Base-by-base conservation (phyloP, 2,797 vertebrate genomes). In the Cuculus canorus region DNA sequence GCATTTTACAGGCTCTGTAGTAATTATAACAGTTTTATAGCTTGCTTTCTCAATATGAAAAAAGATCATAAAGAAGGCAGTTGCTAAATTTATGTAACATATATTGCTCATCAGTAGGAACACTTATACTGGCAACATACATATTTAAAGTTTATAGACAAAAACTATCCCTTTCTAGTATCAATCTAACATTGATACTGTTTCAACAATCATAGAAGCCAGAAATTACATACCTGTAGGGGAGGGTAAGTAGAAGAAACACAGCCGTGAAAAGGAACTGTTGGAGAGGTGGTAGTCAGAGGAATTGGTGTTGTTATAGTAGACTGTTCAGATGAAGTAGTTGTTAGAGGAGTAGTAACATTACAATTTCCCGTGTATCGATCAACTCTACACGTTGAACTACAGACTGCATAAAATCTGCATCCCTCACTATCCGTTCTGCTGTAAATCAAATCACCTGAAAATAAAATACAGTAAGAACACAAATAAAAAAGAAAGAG, bases 371-470 rank as follows among this genome's bases (percentile, higher is more conserved):
- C n/a, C 17, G 25, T 9, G 2, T 30, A 76, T 7, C 65, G 97
- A 33, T 97, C 94, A 88, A 98, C 39, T 28, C 13, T 56, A 84
- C 99, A 99, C 0, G 14, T 45, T 2, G 33, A 9, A 94, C 76
- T 97, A 92, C 99, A 99, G 15, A 94, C 50, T 7, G 98, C 98
- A 27, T 94, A 98, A 84, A 96, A 98, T 72, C 95, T 95, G 96
- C 97, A 98, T 2, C 98, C 98, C 3, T 76, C 96, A 19, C 78
- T 97, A 92, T 98, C 98, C 10, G 91, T 91, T 43, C 16, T 7
- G 30, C 97, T 96, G 52, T 98, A 98, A n/a, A 99, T 97, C 1
- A 92, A 3, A 2, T 85, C 96, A 35, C 97, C 98, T 99, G 1
- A 0, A 13, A 0, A 11, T 48, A 18, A 54, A 2, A 3, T 0